phyloP scores from a whole-genome alignment of 2,113 vertebrate genomes.

The Macaca fascicularis region DNA sequence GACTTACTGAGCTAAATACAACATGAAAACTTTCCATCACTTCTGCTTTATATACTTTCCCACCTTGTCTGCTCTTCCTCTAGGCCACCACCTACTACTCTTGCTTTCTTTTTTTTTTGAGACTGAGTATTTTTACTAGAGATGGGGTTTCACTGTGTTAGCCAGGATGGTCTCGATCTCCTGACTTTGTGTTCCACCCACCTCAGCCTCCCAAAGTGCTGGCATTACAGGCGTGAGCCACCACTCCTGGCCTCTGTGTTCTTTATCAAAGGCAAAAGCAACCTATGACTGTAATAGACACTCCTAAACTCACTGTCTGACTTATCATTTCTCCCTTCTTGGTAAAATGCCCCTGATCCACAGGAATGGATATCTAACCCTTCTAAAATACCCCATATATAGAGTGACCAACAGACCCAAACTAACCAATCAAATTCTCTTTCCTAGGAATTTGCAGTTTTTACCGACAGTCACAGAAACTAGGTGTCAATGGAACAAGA shows the following conservation, averaged over 20 bases:
- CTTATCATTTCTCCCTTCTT: not conserved
- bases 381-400: not conserved
- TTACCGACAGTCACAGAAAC: not conserved
- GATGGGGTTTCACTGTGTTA: too few relatives aligned
- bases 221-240: too few relatives aligned
- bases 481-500: not conserved
- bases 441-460: not conserved
- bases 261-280: not conserved
- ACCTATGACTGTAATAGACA: not conserved
- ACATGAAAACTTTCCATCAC: too few relatives aligned
- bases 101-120: too few relatives aligned
- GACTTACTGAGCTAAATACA: too few relatives aligned
- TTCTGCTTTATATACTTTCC: too few relatives aligned
- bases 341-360: not conserved
- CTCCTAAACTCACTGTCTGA: not conserved
- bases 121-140: too few relatives aligned
- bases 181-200: rapidly evolving
- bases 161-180: too few relatives aligned
- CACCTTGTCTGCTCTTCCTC: too few relatives aligned
- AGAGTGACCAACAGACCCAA: not conserved
- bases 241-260: not conserved
- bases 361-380: not conserved
- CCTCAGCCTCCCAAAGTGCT: too few relatives aligned
- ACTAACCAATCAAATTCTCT: not conserved
- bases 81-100: too few relatives aligned